These are phyloP conservation scores for Sweltsa coloradensis DNA, from an alignment of 1,140 invertebrate species.

Conservation along the genomic window DNA sequence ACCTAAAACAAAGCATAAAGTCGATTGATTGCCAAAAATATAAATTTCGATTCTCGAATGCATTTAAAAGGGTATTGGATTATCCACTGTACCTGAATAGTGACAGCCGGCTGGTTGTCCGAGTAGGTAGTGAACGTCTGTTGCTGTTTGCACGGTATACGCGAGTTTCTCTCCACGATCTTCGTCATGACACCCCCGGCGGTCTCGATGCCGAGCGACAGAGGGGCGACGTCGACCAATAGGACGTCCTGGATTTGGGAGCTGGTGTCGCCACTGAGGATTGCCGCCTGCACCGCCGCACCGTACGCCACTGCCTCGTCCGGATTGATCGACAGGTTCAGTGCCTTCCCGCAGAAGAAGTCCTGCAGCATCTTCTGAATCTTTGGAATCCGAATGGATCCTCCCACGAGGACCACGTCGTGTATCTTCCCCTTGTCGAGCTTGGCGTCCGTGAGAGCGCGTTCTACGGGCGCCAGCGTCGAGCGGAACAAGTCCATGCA, in stretches of 20 bases:
- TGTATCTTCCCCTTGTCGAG: slow-evolving; percentile 54
- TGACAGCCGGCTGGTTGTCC: slow-evolving; percentile 57
- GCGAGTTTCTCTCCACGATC: slow-evolving; percentile 48
- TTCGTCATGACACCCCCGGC: slow-evolving; percentile 56
- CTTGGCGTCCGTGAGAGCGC: slow-evolving; percentile 58
- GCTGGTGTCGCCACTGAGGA: slow-evolving; percentile 41
- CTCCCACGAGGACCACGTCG: slow-evolving; percentile 50
- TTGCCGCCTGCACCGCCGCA: slow-evolving; percentile 50
- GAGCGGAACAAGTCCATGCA: slow-evolving; percentile 36
- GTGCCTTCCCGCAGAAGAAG: slow-evolving; percentile 55
- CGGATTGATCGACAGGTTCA: slow-evolving; percentile 57
- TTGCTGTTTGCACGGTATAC: slow-evolving; percentile 50
- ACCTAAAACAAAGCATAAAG: too few relatives aligned
- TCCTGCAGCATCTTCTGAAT: slow-evolving; percentile 47
- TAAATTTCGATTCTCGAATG: too few relatives aligned
- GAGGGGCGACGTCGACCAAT: slow-evolving; percentile 32
- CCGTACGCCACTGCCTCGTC: slow-evolving; percentile 54
- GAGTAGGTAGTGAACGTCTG: slow-evolving; percentile 53
- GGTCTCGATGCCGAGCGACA: slow-evolving; percentile 48
- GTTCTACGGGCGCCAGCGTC: slow-evolving; percentile 40
- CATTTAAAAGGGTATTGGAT: too few relatives aligned
- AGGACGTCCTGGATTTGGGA: slow-evolving; percentile 35
- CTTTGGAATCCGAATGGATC: slow-evolving; percentile 52
- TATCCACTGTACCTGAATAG: slow-evolving; percentile 58
- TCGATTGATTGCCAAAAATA: too few relatives aligned